phyloP scores from a whole-genome alignment of 2,888 invertebrate species.

The Teinopalpus imperialis region DNA sequence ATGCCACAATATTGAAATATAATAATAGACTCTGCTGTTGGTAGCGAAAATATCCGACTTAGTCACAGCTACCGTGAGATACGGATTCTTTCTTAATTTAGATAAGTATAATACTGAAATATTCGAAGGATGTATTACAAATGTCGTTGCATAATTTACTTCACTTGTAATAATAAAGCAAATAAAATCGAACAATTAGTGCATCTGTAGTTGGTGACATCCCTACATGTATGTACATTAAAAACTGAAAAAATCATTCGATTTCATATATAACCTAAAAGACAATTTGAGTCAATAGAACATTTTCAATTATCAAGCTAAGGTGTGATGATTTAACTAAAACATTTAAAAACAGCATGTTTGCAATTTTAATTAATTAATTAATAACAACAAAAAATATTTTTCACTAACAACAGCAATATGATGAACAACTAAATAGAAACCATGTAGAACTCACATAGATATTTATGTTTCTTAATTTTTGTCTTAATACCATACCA shows the following conservation, averaged over 20 bases:
- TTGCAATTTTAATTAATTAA: not conserved
- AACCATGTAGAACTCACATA: too few relatives aligned
- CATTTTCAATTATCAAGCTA: too few relatives aligned
- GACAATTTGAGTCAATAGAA: too few relatives aligned
- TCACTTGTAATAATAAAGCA: not conserved
- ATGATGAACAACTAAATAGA: too few relatives aligned
- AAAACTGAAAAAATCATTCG: too few relatives aligned
- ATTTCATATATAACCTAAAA: too few relatives aligned
- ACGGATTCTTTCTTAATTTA: slow-evolving; percentile 61
- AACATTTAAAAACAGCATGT: too few relatives aligned
- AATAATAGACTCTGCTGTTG: slow-evolving; percentile 72
- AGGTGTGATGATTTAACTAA: too few relatives aligned
- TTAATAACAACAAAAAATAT: slow-evolving; percentile 24
- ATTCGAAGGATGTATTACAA: slow-evolving; percentile 58
- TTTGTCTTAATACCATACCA: too few relatives aligned
- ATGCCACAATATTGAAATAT: slow-evolving; percentile 79
- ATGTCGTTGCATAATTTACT: slow-evolving; percentile 24
- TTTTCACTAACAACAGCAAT: too few relatives aligned
- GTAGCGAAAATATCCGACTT: slow-evolving; percentile 74
- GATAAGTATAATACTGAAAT: slow-evolving; percentile 64
- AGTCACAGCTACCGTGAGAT: slow-evolving; percentile 67
- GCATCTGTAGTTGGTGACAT: not conserved
- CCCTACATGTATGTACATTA: too few relatives aligned
- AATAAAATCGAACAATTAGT: slow-evolving; percentile 3
- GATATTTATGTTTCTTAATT: too few relatives aligned